Conservation (phyloP, 30 jellyfish, hydroid and myxozoan species). For the Turritopsis dohrnii region DNA sequence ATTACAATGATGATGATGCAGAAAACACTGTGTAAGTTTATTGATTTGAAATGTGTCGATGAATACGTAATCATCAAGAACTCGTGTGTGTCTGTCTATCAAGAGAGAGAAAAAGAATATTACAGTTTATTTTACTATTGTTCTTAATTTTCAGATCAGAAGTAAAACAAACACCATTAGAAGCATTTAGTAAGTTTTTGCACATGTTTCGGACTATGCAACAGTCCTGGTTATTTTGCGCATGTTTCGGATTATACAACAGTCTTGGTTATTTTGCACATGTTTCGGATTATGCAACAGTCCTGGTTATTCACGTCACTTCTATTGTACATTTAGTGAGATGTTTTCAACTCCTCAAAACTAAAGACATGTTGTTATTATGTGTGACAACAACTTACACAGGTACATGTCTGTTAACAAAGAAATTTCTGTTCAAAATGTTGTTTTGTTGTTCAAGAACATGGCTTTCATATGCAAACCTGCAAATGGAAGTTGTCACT, state of each 20-base stretch:
- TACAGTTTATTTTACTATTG: no score
- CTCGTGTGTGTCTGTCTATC: no score
- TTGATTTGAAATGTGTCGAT: no score
- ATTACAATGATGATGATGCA: background rate
- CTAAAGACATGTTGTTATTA: conserved; percentile 62
- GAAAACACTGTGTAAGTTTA: background rate
- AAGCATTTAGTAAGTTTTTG: background rate
- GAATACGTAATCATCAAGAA: no score
- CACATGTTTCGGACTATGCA: background rate
- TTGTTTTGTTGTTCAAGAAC: no score
- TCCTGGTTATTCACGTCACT: no score
- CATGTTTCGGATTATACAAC: background rate
- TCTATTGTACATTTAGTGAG: background rate
- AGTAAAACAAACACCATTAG: background rate
- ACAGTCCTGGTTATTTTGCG: no score
- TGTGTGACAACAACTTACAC: conserved; percentile 76
- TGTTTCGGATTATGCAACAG: background rate
- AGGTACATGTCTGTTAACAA: conserved; percentile 25
- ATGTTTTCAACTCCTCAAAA: conserved; percentile 15
- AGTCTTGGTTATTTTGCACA: no score
- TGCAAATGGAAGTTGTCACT: no score
- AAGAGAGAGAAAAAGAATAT: no score
- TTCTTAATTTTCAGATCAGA: background rate
- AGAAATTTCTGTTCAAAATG: background rate
- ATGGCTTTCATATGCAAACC: no score